Percentiles rank a stretch among this genome's conserved stretches.
phyloP scores from a whole-genome alignment of 2,888 invertebrate species.

The Cheilosia soror region DNA sequence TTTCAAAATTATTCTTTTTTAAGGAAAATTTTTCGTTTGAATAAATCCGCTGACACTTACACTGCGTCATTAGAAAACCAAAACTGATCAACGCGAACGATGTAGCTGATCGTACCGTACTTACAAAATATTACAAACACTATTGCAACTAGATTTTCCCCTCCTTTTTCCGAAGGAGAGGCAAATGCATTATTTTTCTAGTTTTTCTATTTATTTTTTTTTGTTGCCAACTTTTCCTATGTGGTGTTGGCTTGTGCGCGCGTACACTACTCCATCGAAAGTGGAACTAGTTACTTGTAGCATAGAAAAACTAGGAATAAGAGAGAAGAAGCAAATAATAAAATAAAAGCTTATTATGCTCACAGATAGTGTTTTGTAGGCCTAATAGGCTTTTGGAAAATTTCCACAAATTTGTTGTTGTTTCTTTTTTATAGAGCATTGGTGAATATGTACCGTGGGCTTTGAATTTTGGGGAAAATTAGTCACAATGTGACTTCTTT shows the following conservation, averaged over 20 bases:
- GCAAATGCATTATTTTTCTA: conserved; percentile 57
- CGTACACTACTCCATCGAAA: conserved; percentile 57
- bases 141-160: conserved; percentile 55
- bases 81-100: conserved; percentile 59
- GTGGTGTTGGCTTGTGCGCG: conserved; percentile 11
- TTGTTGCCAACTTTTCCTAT: conserved; percentile 1
- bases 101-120: conserved; percentile 46
- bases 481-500: neutral
- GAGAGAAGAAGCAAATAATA: conserved; percentile 33
- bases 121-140: conserved; percentile 66
- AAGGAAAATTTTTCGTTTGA: neutral
- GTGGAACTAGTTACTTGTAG: conserved; percentile 66
- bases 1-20: neutral
- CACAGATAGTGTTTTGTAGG: conserved; percentile 60
- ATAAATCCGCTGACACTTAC: conserved; percentile 14
- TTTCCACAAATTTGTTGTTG: conserved; percentile 10
- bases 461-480: conserved; percentile 1
- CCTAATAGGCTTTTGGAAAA: conserved; percentile 48
- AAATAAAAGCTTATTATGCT: conserved; percentile 59
- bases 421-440: conserved; percentile 9
- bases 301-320: conserved; percentile 65
- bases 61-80: conserved; percentile 31
- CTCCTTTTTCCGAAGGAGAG: conserved; percentile 46
- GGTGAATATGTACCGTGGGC: conserved; percentile 1
- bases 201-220: conserved; percentile 40